Conservation (phyloP, 1,140 invertebrate genomes). For the Oryzaephilus surinamensis region DNA sequence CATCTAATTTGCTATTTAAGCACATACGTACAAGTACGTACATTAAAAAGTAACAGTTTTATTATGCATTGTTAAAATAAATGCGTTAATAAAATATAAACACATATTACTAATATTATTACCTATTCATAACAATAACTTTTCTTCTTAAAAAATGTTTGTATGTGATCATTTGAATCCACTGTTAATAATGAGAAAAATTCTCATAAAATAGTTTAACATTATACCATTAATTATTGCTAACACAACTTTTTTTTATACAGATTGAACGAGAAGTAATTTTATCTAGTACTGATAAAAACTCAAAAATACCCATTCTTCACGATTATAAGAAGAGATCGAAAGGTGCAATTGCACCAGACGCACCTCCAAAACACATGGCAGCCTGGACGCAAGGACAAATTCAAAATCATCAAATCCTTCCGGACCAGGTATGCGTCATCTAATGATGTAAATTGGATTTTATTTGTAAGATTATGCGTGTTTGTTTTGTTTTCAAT, state of each 20-base stretch:
- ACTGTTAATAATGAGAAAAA: no score
- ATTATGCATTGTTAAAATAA: no score
- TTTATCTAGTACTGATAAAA: constrained; percentile 56
- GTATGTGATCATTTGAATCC: no score
- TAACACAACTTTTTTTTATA: constrained; percentile 24
- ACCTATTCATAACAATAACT: not conserved
- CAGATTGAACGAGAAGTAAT: constrained; percentile 66
- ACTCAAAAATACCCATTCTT: constrained; percentile 62
- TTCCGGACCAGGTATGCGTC: constrained; percentile 29
- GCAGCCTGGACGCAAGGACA: constrained; percentile 34
- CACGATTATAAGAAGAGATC: constrained; percentile 56
- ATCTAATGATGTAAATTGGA: constrained; percentile 4
- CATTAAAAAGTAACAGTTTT: no score
- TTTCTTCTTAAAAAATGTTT: no score
- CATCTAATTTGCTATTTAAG: no score
- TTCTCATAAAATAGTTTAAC: no score
- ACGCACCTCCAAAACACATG: constrained; percentile 56
- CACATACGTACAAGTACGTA: no score
- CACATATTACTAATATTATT: not conserved
- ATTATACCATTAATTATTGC: no score
- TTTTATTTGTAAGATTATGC: constrained; percentile 2
- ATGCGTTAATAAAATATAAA: no score
- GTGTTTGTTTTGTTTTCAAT: not conserved
- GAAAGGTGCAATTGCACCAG: constrained; percentile 53
- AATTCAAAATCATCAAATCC: constrained; percentile 26